These are phyloP conservation scores for Thalassophryne amazonica DNA, from an alignment of 2,797 vertebrate genomes.

Conservation along the genomic window DNA sequence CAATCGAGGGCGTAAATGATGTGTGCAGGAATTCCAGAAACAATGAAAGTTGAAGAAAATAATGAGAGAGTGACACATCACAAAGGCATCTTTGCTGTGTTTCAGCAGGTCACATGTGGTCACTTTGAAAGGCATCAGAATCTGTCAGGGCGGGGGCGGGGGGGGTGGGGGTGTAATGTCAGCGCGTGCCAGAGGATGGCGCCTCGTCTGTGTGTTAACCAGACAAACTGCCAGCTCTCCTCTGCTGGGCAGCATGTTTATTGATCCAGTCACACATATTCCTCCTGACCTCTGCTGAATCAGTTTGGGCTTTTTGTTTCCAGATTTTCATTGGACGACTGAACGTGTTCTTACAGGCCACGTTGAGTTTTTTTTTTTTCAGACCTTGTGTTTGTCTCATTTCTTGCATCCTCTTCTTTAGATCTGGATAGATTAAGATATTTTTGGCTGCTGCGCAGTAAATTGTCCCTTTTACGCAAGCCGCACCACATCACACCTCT, in stretches of 20 bases:
- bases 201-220: constrained; percentile 46
- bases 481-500: constrained; percentile 52
- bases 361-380: constrained; percentile 20
- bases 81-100: constrained; percentile 51
- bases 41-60: constrained; percentile 24
- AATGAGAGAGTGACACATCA: constrained; percentile 41
- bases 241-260: too few species aligned
- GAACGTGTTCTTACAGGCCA: not conserved
- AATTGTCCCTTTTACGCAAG: constrained; percentile 23
- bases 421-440: constrained; percentile 18
- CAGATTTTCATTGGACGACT: too few species aligned
- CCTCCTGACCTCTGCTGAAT: too few species aligned
- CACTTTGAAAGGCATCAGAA: constrained; percentile 30
- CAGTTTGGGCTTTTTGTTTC: too few species aligned
- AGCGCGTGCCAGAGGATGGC: constrained; percentile 59
- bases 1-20: constrained; percentile 4
- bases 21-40: constrained; percentile 28
- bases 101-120: constrained; percentile 62
- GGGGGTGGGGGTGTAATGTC: constrained; percentile 41
- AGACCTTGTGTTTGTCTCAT: constrained; percentile 16
- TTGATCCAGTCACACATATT: too few species aligned
- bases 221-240: not conserved
- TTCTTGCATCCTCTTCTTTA: constrained; percentile 17
- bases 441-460: constrained; percentile 15
- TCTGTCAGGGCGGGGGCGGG: too few species aligned